Evolutionary conservation across 2,113 vertebrate genomes (phyloP), one percentile per base, ranked within the genome.

Genomic region (Mus pahari): DNA sequence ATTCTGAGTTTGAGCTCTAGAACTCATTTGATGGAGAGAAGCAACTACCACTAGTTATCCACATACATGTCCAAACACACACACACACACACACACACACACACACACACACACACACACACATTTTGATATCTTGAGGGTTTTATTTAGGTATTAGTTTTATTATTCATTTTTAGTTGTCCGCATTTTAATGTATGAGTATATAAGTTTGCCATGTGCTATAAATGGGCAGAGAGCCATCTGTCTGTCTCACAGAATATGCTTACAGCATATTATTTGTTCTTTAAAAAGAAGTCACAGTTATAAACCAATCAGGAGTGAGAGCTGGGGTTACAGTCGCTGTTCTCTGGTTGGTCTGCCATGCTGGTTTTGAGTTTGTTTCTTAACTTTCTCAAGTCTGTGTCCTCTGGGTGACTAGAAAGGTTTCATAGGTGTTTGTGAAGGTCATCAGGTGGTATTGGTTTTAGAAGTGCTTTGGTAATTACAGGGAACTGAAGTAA

Each of bases 381-480:
- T 86, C 70, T 91, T 84, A 84, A 58, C 28, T 6, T 96, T 89
- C 50, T 11, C 96, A 31, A 20, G 31, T 89, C 50, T 73, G 4
- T 84, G 50, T 90, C 33, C 79, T 96, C 20, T n/a, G 11, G 22
- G 71, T 64, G 14, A 84, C 73, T 82, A 31, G 9, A 42, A 86
- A 81, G 48, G 14, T 33, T 55, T 94, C 31, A 26, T 20, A 83
- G 39, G 73, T 36, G 19, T 39, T 78, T 96, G 91, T 94, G 60
- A 91, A 89, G 66, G 55, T 96, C 75, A 90, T 19, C 58, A 74
- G 71, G 93, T 78, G 71, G 93, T 78, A 64, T 4, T 60, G 17
- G 77, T 74, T 95, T 1, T 96, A 79, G 89, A 97, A 86, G 7
- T 84, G 48, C 89, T 94, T 82, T 96, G 89, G 88, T 89, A 60